Evolutionary conservation across 1,140 invertebrate species (phyloP).

Genomic region (Drosophila sp.): DNA sequence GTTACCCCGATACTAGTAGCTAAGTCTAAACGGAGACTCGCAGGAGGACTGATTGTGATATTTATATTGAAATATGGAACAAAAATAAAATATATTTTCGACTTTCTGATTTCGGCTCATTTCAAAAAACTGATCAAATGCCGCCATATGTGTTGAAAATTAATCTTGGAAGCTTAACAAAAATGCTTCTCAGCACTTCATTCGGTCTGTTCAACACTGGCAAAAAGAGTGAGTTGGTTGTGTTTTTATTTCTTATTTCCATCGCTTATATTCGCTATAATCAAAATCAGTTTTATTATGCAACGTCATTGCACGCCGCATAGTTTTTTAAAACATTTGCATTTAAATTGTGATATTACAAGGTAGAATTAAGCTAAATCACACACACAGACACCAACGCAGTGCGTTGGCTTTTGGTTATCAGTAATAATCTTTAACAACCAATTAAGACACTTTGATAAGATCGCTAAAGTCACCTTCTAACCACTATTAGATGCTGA

Average conservation of each 20-base stretch:
- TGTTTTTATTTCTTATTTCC: constrained; percentile 44
- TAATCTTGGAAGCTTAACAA: background rate
- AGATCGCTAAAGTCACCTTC: constrained; percentile 19
- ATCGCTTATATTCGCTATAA: constrained; percentile 32
- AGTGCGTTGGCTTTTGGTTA: constrained; percentile 27
- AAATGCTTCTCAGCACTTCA: background rate
- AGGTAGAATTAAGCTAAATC: constrained; percentile 7
- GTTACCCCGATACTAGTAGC: too few relatives aligned
- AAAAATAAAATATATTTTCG: too few relatives aligned
- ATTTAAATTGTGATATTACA: constrained; percentile 64
- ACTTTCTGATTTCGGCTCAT: too few relatives aligned
- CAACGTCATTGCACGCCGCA: constrained; percentile 57
- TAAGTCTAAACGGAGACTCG: too few relatives aligned
- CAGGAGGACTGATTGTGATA: too few relatives aligned
- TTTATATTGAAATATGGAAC: too few relatives aligned
- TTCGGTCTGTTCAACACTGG: too few relatives aligned
- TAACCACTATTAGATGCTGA: constrained; percentile 53
- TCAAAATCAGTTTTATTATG: constrained; percentile 65
- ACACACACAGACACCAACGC: constrained; percentile 10
- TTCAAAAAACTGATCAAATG: too few relatives aligned
- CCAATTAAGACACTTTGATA: constrained; percentile 33
- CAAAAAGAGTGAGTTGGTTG: constrained; percentile 33
- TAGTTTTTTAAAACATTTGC: constrained; percentile 44
- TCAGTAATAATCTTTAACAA: constrained; percentile 20
- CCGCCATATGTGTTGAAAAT: too few relatives aligned